A percentile compares a stretch with the other conserved stretches of the same genome.
Evolutionary conservation across 2,888 invertebrate genomes (phyloP).

Genomic region (Galerucella pusilla): DNA sequence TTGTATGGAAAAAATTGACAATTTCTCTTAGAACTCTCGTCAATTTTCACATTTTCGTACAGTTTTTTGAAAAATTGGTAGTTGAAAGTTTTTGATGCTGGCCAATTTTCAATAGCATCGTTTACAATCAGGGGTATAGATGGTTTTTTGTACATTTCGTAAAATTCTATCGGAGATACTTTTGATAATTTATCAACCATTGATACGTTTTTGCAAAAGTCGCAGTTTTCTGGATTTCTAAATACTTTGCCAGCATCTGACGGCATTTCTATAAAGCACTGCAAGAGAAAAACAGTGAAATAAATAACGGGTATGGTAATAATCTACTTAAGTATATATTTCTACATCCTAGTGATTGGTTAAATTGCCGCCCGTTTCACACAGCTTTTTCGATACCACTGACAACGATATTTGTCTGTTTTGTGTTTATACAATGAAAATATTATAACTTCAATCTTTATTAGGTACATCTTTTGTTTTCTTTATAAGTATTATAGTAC

Average conservation of each 20-base stretch:
- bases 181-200: slow-evolving; percentile 75
- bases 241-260: slow-evolving; percentile 65
- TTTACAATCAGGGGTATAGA: slow-evolving; percentile 86
- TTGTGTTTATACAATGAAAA: no score
- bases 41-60: slow-evolving; percentile 65
- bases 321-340: no score
- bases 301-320: no score
- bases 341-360: no score
- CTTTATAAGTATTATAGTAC: no score
- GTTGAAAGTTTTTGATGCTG: slow-evolving; percentile 70
- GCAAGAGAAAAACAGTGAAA: slow-evolving; percentile 36
- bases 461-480: no score
- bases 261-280: slow-evolving; percentile 62
- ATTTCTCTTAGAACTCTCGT: slow-evolving; percentile 2
- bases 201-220: slow-evolving; percentile 76
- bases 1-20: slow-evolving; percentile 97
- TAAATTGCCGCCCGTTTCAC: no score
- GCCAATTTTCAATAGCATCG: slow-evolving; percentile 87
- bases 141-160: slow-evolving; percentile 78
- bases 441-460: no score
- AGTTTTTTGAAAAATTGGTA: slow-evolving; percentile 88
- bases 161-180: slow-evolving; percentile 77
- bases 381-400: no score
- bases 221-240: slow-evolving; percentile 84
- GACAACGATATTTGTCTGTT: no score